These are phyloP conservation scores for Otolemur garnettii DNA, from an alignment of 2,113 vertebrate species.

Conservation along the genomic window DNA sequence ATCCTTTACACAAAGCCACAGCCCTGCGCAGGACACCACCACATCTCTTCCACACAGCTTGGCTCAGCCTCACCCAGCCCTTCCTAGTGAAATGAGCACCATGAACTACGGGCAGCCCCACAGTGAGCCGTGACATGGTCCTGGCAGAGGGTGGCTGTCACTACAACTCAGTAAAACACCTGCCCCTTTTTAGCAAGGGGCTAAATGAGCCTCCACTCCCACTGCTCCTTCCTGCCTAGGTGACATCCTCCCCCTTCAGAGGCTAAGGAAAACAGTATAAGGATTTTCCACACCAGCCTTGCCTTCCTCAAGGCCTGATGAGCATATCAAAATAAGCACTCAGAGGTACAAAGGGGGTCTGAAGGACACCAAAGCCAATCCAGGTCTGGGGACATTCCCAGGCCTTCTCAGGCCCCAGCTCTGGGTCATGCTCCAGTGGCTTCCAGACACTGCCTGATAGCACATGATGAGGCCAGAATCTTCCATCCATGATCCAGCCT, in stretches of 20 bases:
- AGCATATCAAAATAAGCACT: rapidly evolving
- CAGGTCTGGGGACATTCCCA: neutral
- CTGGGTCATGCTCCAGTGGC: neutral
- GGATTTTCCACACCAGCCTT: neutral
- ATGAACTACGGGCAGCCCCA: neutral
- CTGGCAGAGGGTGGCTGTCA: neutral
- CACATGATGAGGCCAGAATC: neutral
- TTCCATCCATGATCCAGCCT: neutral
- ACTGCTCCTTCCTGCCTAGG: neutral
- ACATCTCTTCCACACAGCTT: neutral
- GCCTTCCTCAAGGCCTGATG: neutral
- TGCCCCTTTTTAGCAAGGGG: neutral
- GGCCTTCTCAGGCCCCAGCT: neutral
- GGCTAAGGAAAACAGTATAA: rapidly evolving
- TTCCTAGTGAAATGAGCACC: slow-evolving; percentile 53
- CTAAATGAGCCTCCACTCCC: neutral
- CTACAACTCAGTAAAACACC: rapidly evolving
- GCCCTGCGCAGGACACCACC: neutral
- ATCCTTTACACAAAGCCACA: neutral
- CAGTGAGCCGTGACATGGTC: no score
- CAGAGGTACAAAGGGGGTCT: neutral
- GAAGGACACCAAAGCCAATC: neutral
- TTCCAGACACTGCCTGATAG: neutral
- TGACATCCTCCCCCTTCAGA: neutral
- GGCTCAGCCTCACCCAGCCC: slow-evolving; percentile 34